Evolutionary conservation across 1,140 invertebrate genomes (phyloP), one percentile per base, ranked within the genome.

Genomic region (Laupala kohalensis): DNA sequence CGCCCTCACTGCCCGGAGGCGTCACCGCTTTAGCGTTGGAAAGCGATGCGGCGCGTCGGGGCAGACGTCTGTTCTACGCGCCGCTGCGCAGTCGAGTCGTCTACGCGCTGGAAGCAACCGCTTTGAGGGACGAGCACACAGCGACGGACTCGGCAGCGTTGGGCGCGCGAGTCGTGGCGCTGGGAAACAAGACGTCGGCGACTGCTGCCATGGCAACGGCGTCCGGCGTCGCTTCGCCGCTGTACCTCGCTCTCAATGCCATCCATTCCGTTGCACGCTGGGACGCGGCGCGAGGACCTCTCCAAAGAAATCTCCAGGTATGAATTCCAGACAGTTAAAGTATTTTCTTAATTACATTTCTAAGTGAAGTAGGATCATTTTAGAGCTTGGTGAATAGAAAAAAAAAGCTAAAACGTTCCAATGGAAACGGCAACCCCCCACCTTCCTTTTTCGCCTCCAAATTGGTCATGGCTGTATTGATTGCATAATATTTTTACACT

Each of bases 161-260:
- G 74, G 77, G 6, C 66, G 9, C 9, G 37, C 80, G 75, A 73
- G 83, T 90, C 0, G 80, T 78, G 6, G 82, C 87, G 67, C 76
- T 89, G 6, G 89, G 88, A 0, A 78, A 78, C 0, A 90, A 89
- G 75, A 76, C 81, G 2, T 87, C 88, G 2, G 87, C 89, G 76
- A 86, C 85, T 0, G 87, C 88, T 72, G 88, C 88, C 12, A 88
- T 91, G 86, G 83, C 84, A 62, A 89, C 90, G 85, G 82, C 86
- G 3, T 81, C 78, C 6, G 87, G 88, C 5, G 78, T 85, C 25
- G n/a, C n/a, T n/a, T n/a, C n/a, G n/a, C n/a, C n/a, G n/a, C 80
- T 91, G 5, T 91, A 87, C 77, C 89, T 83, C 75, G 88, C 88
- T 5, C 79, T 89, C 5, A 76, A 90, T 13, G 85, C 85, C 19